Evolutionary conservation across 2,113 vertebrate species (phyloP), one percentile per base, ranked within the genome.

Genomic region (Holacanthus passer): DNA sequence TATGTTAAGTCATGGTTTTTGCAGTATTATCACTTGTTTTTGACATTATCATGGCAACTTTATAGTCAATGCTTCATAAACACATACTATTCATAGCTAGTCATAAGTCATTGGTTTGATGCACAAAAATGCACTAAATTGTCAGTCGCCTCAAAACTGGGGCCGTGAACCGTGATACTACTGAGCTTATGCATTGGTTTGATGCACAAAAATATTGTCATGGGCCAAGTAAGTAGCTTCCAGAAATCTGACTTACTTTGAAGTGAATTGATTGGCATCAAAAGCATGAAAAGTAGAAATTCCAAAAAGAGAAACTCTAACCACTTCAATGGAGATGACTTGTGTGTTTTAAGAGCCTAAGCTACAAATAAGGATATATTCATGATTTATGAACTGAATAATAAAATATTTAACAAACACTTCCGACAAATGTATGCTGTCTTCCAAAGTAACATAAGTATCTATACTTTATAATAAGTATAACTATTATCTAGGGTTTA

Each of bases 231-330:
- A 72, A 58, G 43, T 47, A 47, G 45, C 59, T 58, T 60, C 6
- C 39, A 56, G 37, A 75, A 77, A 50, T 29, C 48, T 47, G 47
- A 31, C 56, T 55, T 31, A 55, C 45, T 82, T 71, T 68, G 52
- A 84, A 65, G 69, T 67, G 31, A 75, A 31, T 8, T 77, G 66
- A 59, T 68, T 50, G 67, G 19, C 35, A 59, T 75, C 20, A 32
- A 60, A 72, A 78, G 41, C 39, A 10, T 7, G 4, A 53, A 72
- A 53, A 62, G 7, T 20, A 16, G 16, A 16, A 12, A 60, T 59
- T 7, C 19, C 0, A 14, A 37, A 50, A 52, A 53, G 13, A 12
- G 17, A 53, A n/a, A n/a, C 32, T 39, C 20, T 16, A 47, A 29
- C 50, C 53, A 19, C 47, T 55, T 60, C 22, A 59, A 3, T 47